phyloP scores from a whole-genome alignment of 92 coral and sea anemone genomes.

The Phenganax stokvisi region DNA sequence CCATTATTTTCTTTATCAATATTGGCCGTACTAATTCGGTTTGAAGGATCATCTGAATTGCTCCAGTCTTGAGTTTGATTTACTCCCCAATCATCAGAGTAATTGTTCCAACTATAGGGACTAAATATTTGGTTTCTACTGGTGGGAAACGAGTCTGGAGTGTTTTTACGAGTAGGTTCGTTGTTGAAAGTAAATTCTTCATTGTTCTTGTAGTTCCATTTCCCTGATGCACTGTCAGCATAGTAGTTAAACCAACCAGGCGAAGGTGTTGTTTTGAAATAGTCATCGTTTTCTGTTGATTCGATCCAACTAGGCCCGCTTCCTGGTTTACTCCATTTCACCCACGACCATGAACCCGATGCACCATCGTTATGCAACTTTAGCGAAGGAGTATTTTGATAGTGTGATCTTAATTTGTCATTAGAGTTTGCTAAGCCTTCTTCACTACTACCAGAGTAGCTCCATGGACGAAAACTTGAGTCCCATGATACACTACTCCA shows the following conservation, averaged over 20 bases:
- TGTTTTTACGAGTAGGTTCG: not conserved
- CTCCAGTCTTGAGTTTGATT: constrained; percentile 13
- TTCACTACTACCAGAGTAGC: constrained; percentile 1
- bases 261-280: not conserved
- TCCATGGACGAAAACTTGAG: constrained; percentile 3
- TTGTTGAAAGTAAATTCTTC: not conserved
- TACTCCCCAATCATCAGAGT: not conserved
- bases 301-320: constrained; percentile 26
- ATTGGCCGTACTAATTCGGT: not conserved
- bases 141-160: not conserved
- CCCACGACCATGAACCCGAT: constrained; percentile 9
- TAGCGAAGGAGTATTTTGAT: not conserved
- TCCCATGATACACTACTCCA: not conserved
- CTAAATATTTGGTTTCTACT: not conserved
- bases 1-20: not conserved
- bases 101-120: constrained; percentile 12
- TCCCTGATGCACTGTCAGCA: constrained; percentile 7
- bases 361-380: not conserved
- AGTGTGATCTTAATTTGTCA: not conserved
- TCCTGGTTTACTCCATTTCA: constrained; percentile 12
- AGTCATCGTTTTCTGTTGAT: not conserved
- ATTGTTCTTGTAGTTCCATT: constrained; percentile 15
- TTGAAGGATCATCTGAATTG: not conserved
- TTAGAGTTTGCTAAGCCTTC: constrained; percentile 2
- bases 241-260: not conserved